Percentiles rank a stretch among this genome's conserved stretches.
Conservation (phyloP, 2,797 vertebrate species). For the Sardinella longiceps region DNA sequence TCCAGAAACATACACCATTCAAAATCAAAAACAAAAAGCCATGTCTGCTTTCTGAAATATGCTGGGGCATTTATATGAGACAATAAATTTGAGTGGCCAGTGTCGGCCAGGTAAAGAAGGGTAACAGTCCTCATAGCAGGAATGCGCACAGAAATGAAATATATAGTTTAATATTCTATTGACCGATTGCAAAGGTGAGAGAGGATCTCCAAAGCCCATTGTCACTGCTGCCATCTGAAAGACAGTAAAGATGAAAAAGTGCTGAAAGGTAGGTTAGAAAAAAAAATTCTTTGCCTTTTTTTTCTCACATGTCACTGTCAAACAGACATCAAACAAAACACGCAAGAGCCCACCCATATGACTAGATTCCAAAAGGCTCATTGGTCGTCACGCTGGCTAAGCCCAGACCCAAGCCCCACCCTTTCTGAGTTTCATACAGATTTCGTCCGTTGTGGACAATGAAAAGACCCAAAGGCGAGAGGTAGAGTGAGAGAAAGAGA, state of each 20-base stretch:
- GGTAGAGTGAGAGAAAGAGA: slow-evolving; percentile 62
- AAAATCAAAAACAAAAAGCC: slow-evolving; percentile 54
- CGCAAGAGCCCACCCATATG: slow-evolving; percentile 58
- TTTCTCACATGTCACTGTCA: slow-evolving; percentile 70
- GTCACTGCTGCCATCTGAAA: slow-evolving; percentile 99
- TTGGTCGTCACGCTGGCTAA: background rate
- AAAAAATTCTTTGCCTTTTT: slow-evolving; percentile 72
- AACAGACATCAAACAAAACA: slow-evolving; percentile 73
- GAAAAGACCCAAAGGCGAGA: slow-evolving; percentile 70
- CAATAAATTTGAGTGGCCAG: slow-evolving; percentile 58
- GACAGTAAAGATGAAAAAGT: slow-evolving; percentile 99
- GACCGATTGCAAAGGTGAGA: slow-evolving; percentile 99
- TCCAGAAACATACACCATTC: slow-evolving; percentile 48
- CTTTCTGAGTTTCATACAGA: slow-evolving; percentile 52
- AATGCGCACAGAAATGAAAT: slow-evolving; percentile 84
- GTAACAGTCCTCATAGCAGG: slow-evolving; percentile 79
- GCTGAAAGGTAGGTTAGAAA: slow-evolving; percentile 90
- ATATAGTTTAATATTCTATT: slow-evolving; percentile 99
- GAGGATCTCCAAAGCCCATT: slow-evolving; percentile 99
- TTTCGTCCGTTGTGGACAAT: slow-evolving; percentile 51
- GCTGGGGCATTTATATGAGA: slow-evolving; percentile 56
- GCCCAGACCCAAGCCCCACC: slow-evolving; percentile 36
- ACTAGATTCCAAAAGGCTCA: background rate
- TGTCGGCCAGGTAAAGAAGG: slow-evolving; percentile 74
- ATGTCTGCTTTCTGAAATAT: slow-evolving; percentile 78